phyloP scores from a whole-genome alignment of 2,888 invertebrate species.

The Drosophila anomalata region DNA sequence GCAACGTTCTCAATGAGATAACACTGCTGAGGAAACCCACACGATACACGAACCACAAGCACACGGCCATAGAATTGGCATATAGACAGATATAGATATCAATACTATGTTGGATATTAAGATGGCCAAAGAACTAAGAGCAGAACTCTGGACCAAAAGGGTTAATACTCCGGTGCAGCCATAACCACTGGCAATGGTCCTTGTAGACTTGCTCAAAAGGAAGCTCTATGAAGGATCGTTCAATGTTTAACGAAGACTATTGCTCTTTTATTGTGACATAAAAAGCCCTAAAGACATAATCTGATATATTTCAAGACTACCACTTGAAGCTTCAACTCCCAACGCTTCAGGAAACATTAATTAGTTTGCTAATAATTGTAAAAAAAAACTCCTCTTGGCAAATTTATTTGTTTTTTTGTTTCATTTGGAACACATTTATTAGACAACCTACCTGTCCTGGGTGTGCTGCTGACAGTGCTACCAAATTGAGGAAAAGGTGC shows the following conservation, averaged over 20 bases:
- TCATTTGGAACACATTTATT: conserved; percentile 40
- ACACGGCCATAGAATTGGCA: conserved; percentile 69
- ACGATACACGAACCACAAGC: conserved; percentile 68
- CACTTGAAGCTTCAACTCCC: neutral
- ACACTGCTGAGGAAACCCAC: conserved; percentile 60
- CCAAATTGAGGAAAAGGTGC: conserved; percentile 71
- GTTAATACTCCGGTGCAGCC: neutral
- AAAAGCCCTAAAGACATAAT: too few species aligned
- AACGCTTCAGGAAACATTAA: conserved; percentile 56
- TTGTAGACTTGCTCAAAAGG: too few species aligned
- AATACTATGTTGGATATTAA: conserved; percentile 19
- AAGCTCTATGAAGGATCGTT: too few species aligned
- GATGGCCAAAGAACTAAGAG: conserved; percentile 16
- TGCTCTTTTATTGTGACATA: too few species aligned
- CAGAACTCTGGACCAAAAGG: neutral
- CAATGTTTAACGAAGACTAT: too few species aligned
- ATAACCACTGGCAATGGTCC: too few species aligned
- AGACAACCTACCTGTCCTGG: conserved; percentile 43
- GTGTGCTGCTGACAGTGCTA: conserved; percentile 45
- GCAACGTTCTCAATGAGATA: conserved; percentile 71
- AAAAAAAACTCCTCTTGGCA: conserved; percentile 40
- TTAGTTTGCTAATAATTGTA: conserved; percentile 59
- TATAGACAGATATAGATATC: conserved; percentile 67
- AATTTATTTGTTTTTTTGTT: conserved; percentile 28
- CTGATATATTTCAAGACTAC: too few species aligned